A percentile compares a stretch with the other conserved stretches of the same genome.
Evolutionary conservation across 2,113 vertebrate species (phyloP).

Genomic region (Aptenodytes patagonicus): DNA sequence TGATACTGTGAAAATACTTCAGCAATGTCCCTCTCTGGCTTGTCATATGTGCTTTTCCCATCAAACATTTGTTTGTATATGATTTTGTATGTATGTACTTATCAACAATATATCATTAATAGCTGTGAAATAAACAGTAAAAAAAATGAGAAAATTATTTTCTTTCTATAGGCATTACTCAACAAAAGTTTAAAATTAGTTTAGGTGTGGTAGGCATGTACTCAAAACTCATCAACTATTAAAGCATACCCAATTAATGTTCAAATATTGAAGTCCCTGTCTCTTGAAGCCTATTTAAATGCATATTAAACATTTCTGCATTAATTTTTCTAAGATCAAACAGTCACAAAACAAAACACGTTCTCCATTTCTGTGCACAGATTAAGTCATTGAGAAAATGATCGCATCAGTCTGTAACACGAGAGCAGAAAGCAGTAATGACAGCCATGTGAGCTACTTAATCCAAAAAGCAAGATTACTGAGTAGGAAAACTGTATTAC

Average conservation of each 20-base stretch:
- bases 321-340: background rate
- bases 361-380: background rate
- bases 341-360: background rate
- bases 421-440: conserved; percentile 61
- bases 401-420: background rate
- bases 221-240: background rate
- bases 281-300: background rate
- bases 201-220: background rate
- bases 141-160: background rate
- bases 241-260: background rate
- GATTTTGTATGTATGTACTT: too few species aligned
- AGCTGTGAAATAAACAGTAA: background rate
- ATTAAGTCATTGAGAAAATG: background rate
- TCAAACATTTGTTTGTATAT: background rate
- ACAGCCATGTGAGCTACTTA: conserved; percentile 44
- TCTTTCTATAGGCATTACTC: background rate
- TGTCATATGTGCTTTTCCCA: background rate
- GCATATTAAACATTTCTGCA: background rate
- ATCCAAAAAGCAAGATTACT: conserved; percentile 67
- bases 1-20: background rate
- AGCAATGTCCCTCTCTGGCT: background rate
- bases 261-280: background rate
- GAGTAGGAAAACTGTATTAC: background rate
- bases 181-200: background rate
- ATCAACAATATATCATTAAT: background rate